Evolutionary conservation across 1,140 invertebrate genomes (phyloP), one percentile per base, ranked within the genome.

Genomic region (Psilanteris sp.): DNA sequence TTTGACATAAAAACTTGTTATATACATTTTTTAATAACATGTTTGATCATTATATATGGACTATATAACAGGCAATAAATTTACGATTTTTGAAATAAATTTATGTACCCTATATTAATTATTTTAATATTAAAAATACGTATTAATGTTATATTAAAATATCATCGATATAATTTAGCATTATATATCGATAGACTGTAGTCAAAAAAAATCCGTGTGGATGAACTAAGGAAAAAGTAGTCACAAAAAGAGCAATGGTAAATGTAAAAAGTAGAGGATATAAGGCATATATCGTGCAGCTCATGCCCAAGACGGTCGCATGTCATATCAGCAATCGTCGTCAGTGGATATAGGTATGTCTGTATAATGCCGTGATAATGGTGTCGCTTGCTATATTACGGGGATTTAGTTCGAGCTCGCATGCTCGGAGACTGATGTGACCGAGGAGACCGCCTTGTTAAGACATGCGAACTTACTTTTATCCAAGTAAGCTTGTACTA

Each of bases 301-400:
- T 74, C 81, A 79, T 81, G 84, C 82, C 78, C 81, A 84, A 85
- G 84, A 85, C 83, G 86, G 83, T 87, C 82, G 87, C 85, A 88
- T 88, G 87, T 87, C 87, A 87, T 87, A 88, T 88, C 87, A 87
- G 85, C 85, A 86, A 87, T 88, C 81, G 87, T 87, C 85, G 81
- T 78, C 34, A 20, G 62, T 81, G 80, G 79, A 86, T 87, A 85
- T 84, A 86, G 81, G 83, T 86, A 86, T 87, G 84, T 87, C 82
- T 83, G 82, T 83, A 87, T 87, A 85, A 83, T 85, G 77, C 78
- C 54, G 83, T 81, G 85, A 86, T 86, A 86, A 83, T 81, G 61
- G 75, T 73, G 61, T 32, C 46, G 55, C 39, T 64, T 61, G 66
- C 76, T 85, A 82, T 81, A 85, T 86, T 81, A 85, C 81, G 74